These are phyloP conservation scores for Anabacerthia variegaticeps DNA, from an alignment of 2,797 vertebrate species.

Conservation along the genomic window DNA sequence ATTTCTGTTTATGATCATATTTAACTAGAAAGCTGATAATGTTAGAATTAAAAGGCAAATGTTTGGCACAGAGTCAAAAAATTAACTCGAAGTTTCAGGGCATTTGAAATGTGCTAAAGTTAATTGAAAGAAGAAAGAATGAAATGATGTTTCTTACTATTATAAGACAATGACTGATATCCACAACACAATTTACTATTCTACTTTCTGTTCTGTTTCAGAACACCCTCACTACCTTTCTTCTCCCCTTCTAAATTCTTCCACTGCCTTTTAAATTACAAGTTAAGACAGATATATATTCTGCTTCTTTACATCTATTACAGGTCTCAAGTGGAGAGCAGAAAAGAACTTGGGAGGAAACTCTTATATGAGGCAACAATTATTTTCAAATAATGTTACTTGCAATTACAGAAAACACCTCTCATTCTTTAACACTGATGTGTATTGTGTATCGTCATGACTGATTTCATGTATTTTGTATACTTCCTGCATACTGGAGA, in stretches of 20 bases:
- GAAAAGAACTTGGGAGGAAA: background rate
- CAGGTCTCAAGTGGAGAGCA: background rate
- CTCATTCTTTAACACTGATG: background rate
- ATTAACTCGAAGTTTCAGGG: background rate
- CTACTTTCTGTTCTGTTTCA: background rate
- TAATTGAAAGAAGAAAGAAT: background rate
- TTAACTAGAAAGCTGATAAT: slow-evolving; percentile 26
- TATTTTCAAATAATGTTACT: background rate
- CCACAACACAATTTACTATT: background rate
- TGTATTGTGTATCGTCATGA: background rate
- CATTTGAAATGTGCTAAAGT: background rate
- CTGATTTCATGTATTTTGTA: background rate
- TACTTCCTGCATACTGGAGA: background rate
- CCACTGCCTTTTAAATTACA: background rate
- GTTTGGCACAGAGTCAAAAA: slow-evolving; percentile 5
- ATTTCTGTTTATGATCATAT: slow-evolving; percentile 56
- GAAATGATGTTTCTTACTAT: background rate
- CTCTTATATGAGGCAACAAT: background rate
- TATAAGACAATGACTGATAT: background rate
- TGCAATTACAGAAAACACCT: background rate
- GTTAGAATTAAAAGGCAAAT: slow-evolving; percentile 12
- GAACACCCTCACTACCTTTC: background rate
- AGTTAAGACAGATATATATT: background rate
- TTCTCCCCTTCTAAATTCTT: background rate
- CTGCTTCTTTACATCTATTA: background rate